phyloP scores from a whole-genome alignment of 1,140 invertebrate genomes.

The Pogonomyrmex barbatus region DNA sequence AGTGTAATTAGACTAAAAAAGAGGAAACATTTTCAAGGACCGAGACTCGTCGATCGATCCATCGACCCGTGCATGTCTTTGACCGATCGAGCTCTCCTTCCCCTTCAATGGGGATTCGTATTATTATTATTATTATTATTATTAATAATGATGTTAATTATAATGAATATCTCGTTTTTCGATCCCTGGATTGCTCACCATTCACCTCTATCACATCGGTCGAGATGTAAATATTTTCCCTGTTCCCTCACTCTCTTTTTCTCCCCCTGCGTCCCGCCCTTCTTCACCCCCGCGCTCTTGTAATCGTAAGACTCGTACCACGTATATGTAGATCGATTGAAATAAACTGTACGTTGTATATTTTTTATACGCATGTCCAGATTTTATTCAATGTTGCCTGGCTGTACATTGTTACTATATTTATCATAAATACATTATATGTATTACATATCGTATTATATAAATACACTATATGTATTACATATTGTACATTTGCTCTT shows the following conservation, averaged over 20 bases:
- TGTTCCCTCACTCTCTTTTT: constrained; percentile 66
- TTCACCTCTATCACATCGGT: constrained; percentile 76
- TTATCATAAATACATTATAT: constrained; percentile 49
- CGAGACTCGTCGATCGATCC: constrained; percentile 29
- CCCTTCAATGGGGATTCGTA: neutral
- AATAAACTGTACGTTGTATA: constrained; percentile 84
- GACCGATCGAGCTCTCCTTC: constrained; percentile 11
- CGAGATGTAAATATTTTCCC: constrained; percentile 83
- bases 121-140: neutral
- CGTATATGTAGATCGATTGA: constrained; percentile 78
- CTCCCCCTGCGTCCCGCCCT: neutral
- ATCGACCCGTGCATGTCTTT: constrained; percentile 2
- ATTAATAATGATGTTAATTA: constrained; percentile 36
- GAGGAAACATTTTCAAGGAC: constrained; percentile 3
- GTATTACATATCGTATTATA: constrained; percentile 56
- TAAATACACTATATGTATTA: constrained; percentile 51
- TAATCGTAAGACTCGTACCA: constrained; percentile 71
- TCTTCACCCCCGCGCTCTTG: constrained; percentile 66
- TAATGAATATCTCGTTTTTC: constrained; percentile 51
- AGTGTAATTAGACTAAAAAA: neutral
- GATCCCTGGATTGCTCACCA: constrained; percentile 38
- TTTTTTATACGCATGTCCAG: constrained; percentile 80
- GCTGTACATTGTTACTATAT: constrained; percentile 63
- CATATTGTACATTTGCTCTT: constrained; percentile 29
- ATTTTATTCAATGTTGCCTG: constrained; percentile 67